Conservation (phyloP, 2,113 vertebrate species). For the Dunckerocampus dactyliophorus region DNA sequence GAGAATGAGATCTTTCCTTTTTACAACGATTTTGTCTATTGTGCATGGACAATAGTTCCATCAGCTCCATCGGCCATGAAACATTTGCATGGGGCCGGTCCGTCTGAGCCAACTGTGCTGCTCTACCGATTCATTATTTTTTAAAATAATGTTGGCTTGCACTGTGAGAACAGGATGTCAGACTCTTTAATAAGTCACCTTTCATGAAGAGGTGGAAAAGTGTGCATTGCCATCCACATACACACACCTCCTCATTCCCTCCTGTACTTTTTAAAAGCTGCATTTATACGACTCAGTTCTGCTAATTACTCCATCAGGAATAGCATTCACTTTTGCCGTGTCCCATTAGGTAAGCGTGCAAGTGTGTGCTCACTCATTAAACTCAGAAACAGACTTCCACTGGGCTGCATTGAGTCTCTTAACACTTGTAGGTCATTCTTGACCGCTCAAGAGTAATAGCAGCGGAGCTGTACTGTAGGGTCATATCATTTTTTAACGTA, state of each 20-base stretch:
- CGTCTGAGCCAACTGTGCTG: conserved; percentile 11
- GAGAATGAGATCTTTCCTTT: neutral
- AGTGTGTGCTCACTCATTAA: conserved; percentile 44
- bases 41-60: no score
- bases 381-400: conserved; percentile 55
- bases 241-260: conserved; percentile 5
- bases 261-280: conserved; percentile 38
- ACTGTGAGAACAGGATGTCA: conserved; percentile 30
- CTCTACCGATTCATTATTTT: conserved; percentile 16
- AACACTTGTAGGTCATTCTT: conserved; percentile 54
- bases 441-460: conserved; percentile 46
- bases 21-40: neutral
- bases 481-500: conserved; percentile 55
- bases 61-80: conserved; percentile 24
- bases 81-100: conserved; percentile 26
- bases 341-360: conserved; percentile 28
- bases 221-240: conserved; percentile 9
- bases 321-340: conserved; percentile 5
- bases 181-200: conserved; percentile 29
- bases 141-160: conserved; percentile 17
- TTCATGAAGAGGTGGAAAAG: conserved; percentile 26
- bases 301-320: conserved; percentile 54
- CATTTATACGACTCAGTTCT: conserved; percentile 42
- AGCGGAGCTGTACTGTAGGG: conserved; percentile 18
- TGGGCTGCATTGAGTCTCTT: conserved; percentile 44